Conservation (phyloP, 2,797 vertebrate genomes). For the Platalea minor region DNA sequence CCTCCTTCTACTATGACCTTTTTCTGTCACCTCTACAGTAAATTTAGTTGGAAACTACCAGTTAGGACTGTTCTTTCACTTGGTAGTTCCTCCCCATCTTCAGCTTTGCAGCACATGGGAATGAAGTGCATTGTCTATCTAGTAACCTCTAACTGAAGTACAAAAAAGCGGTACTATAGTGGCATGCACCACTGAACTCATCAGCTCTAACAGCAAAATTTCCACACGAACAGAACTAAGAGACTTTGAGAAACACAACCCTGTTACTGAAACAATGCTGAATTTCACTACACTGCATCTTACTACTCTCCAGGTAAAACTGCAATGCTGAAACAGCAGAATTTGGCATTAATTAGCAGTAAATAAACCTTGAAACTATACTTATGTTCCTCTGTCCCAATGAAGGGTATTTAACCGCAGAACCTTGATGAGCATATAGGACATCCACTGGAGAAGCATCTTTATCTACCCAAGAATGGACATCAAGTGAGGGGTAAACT, state of each 20-base stretch:
- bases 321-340: not conserved
- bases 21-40: not conserved
- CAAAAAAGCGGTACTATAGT: accelerated
- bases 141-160: not conserved
- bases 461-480: accelerated
- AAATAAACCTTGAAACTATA: not conserved
- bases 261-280: accelerated
- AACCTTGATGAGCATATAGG: accelerated
- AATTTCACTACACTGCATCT: not conserved
- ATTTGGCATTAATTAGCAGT: not conserved
- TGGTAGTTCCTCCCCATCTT: not conserved
- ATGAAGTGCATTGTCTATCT: not conserved
- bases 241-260: not conserved
- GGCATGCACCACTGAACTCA: not conserved
- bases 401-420: not conserved
- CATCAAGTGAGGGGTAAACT: accelerated
- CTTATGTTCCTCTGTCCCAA: accelerated
- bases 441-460: no score
- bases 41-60: not conserved
- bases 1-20: not conserved
- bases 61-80: not conserved
- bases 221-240: not conserved
- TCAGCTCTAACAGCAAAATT: not conserved
- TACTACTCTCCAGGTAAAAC: not conserved
- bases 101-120: not conserved